Evolutionary conservation across 2,113 vertebrate species (phyloP), one percentile per base, ranked within the genome.

Genomic region (Leucopsar rothschildi): DNA sequence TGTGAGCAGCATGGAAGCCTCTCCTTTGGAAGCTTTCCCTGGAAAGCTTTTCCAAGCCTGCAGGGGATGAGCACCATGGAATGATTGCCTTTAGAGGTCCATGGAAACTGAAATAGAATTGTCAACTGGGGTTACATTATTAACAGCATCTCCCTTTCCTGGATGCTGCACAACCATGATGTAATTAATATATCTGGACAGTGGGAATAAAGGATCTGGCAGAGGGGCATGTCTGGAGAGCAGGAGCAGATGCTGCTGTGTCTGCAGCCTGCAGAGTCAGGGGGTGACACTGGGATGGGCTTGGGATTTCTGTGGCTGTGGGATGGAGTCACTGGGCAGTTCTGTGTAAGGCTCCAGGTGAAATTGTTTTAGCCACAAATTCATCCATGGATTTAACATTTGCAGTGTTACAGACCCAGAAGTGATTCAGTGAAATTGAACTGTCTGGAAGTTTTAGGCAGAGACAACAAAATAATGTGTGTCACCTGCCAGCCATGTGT

Each of bases 231-330:
- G 81, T 31, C 53, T 69, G 85, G 18, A 55, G 92, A 86, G 45
- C n/a, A 23, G 81, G 53, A 68, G 84, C 84, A 39, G 27, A 45
- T 28, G 80, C 12, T 50, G 78, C 37, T 22, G 10, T 75, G 83
- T 17, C 57, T 69, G n/a, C 3, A 18, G 21, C 15, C 18, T 9
- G 83, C 71, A 7, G 1, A 3, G 29, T 42, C 37, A 1, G 6
- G n/a, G 12, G 50, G 25, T 77, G 72, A 18, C 35, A 1, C 39
- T 15, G 33, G 63, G 47, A 2, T 1, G 8, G 65, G 7, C 49
- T 27, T 0, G 0, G 1, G 16, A 1, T 50, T 50, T 29, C 39
- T 5, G 0, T 2, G 11, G 10, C 64, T 56, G 40, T 24, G 45
- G 60, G 39, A 2, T 12, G 60, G 28, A 56, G 11, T 7, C 3